Base-by-base conservation (phyloP, 2,888 invertebrate genomes). In the Lasioglossum vierecki region DNA sequence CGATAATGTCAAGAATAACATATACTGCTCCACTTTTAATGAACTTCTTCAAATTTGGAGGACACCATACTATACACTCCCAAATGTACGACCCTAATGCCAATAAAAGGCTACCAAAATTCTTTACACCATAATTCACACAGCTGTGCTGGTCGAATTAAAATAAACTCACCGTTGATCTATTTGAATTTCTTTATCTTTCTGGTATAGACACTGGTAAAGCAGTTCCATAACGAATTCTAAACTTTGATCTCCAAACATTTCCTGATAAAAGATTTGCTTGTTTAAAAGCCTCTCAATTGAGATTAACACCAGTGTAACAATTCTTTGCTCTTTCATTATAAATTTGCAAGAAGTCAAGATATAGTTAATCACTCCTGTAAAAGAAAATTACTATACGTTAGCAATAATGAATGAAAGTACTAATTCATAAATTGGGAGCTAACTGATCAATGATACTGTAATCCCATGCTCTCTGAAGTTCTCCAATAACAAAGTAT, bases 51-150 rank as follows among this genome's bases (percentile, higher is more conserved):
- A 94, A 89, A 49, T 90, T 91, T 15, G 68, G 77, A 4, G 93
- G 88, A 76, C 92, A 92, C 82, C 88, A 86, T 1, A 93, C 80
- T 44, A 95, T 88, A 76, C 92, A 92, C 77, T 95, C 93, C 96
- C 96, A 96, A 44, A 95, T 89, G 82, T 95, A 95, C 77, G 94
- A 93, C 39, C 95, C 93, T 18, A 94, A 91, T 30, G 94, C 93
- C 78, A 95, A 91, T n/a, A 95, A 84, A 57, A 95, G 89, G 84
- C 94, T 95, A 35, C 46, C 11, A 26, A 73, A 66, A 53, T 35
- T 26, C 76, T 76, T 60, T 68, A 78, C 60, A 26, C 57, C 15
- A 72, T 15, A 75, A 49, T 8, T 66, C 30, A 13, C 26, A 44
- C 18, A 63, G 8, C 0, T 44, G 15, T 70, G 4, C 26, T 35